Evolutionary conservation across 2,113 vertebrate genomes (phyloP).

Genomic region (Sceloporus tristichus): DNA sequence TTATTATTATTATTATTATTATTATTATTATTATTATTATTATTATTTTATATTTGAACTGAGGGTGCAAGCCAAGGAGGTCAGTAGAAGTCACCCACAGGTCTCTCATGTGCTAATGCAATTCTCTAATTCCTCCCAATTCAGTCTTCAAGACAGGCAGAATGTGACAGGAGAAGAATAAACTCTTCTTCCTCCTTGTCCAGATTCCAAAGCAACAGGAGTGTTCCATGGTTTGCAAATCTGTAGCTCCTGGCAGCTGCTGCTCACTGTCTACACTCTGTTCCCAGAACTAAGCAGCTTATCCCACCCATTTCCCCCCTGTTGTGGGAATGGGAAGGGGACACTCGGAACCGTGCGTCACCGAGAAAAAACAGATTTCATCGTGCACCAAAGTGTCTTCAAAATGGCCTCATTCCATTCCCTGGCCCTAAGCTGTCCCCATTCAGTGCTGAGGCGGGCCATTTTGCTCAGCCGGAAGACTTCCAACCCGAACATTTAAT

Average conservation of each 20-base stretch:
- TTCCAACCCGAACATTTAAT: too few relatives aligned
- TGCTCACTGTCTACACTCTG: neutral
- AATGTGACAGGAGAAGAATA: neutral
- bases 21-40: too few relatives aligned
- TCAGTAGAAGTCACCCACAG: neutral
- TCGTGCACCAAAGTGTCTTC: too few relatives aligned
- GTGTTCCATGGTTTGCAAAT: neutral
- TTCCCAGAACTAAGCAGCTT: neutral
- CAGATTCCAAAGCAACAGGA: neutral
- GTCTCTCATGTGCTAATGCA: neutral
- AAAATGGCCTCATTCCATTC: too few relatives aligned
- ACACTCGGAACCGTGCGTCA: too few relatives aligned
- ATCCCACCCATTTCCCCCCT: too few relatives aligned
- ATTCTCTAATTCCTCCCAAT: neutral
- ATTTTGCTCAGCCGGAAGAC: too few relatives aligned
- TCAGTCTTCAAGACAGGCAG: neutral
- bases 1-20: too few relatives aligned
- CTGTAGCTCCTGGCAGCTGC: conserved; percentile 3
- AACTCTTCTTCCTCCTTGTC: neutral
- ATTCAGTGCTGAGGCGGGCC: too few relatives aligned
- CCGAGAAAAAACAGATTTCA: too few relatives aligned
- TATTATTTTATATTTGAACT: neutral
- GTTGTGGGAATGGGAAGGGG: too few relatives aligned
- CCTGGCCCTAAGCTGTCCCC: too few relatives aligned
- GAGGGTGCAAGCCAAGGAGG: neutral